Conservation (phyloP, 1,140 invertebrate genomes). For the Drosophila albomicans region DNA sequence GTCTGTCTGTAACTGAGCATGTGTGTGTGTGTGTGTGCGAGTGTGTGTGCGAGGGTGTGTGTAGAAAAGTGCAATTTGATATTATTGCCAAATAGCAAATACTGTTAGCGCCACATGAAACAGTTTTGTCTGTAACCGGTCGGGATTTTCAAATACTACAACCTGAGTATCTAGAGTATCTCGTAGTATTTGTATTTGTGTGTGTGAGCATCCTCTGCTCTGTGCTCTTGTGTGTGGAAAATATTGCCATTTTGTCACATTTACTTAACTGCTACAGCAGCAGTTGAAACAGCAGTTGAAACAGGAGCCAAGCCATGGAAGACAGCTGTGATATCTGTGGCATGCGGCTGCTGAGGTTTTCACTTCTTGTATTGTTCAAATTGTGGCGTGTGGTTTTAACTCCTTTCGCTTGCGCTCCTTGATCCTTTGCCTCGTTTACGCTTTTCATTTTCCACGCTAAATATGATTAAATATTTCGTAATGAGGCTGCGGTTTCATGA, state of each 20-base stretch:
- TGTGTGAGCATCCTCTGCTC: not conserved
- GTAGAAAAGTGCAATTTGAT: slow-evolving; percentile 80
- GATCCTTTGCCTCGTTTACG: slow-evolving; percentile 19
- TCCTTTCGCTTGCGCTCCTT: not conserved
- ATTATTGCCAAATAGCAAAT: slow-evolving; percentile 81
- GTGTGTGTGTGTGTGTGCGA: slow-evolving; percentile 7
- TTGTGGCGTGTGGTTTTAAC: slow-evolving; percentile 45
- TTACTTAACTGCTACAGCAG: slow-evolving; percentile 27
- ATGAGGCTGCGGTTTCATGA: slow-evolving; percentile 70
- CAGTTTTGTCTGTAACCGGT: slow-evolving; percentile 33
- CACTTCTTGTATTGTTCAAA: slow-evolving; percentile 62
- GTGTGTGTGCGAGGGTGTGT: slow-evolving; percentile 14
- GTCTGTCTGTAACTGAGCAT: slow-evolving; percentile 18
- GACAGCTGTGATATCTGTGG: slow-evolving; percentile 53
- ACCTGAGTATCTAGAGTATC: slow-evolving; percentile 24
- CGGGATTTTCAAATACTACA: slow-evolving; percentile 21
- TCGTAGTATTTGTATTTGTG: slow-evolving; percentile 14
- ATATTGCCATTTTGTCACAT: slow-evolving; percentile 59
- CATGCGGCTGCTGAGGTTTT: slow-evolving; percentile 69
- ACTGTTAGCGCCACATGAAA: slow-evolving; percentile 60
- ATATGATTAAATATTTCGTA: slow-evolving; percentile 83
- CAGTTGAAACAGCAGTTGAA: no score
- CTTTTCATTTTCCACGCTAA: slow-evolving; percentile 55
- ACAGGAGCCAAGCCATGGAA: slow-evolving; percentile 22
- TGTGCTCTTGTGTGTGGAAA: slow-evolving; percentile 37